A percentile compares a stretch with the other conserved stretches of the same genome.
Conservation (phyloP, 2,888 invertebrate species). For the Cordilura impudica region DNA sequence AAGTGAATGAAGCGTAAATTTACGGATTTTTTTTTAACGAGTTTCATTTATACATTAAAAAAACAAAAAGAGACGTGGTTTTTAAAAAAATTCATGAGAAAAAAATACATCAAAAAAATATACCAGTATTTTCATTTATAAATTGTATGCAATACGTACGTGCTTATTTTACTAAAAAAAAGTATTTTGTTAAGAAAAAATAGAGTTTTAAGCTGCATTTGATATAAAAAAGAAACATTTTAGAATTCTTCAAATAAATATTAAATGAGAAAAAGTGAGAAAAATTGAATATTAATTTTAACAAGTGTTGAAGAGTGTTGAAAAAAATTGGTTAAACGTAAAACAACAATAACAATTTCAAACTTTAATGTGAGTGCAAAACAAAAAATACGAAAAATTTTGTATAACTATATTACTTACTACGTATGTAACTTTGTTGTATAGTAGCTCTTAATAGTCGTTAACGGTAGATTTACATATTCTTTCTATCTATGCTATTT, state of each 20-base stretch:
- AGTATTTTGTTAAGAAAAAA: not conserved
- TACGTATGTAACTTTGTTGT: not conserved
- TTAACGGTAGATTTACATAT: not conserved
- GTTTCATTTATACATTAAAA: slow-evolving; percentile 12
- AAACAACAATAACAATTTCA: not conserved
- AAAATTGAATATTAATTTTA: no score
- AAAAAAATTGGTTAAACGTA: not conserved
- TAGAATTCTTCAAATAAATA: no score
- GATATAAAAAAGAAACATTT: not conserved
- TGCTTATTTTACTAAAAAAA: slow-evolving; percentile 5
- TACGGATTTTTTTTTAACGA: not conserved
- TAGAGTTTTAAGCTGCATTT: no score
- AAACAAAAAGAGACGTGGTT: slow-evolving; percentile 12
- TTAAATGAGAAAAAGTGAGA: no score
- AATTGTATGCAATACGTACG: not conserved
- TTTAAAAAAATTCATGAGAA: slow-evolving; percentile 15
- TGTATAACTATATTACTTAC: not conserved
- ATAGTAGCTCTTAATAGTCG: not conserved
- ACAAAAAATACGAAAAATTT: no score
- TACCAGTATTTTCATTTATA: not conserved
- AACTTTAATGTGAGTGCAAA: not conserved
- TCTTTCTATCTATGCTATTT: not conserved
- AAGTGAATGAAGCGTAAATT: not conserved
- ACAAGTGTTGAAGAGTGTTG: not conserved
- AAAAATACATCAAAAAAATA: not conserved